Evolutionary conservation across 2,113 vertebrate species (phyloP).

Genomic region (Platysteira castanea): DNA sequence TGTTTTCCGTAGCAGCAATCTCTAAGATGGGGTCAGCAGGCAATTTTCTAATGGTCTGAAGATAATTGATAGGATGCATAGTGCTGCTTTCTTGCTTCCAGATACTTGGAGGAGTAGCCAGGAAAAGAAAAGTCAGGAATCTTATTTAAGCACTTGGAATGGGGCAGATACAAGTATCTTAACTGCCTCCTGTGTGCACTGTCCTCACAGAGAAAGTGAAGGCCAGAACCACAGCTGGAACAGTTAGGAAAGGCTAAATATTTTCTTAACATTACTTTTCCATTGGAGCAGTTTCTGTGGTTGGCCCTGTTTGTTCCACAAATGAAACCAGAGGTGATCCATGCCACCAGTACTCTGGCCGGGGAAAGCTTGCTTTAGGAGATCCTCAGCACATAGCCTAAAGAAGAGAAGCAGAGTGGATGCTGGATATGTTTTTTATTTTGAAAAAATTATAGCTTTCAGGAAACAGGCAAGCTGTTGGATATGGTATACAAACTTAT

Average conservation of each 20-base stretch:
- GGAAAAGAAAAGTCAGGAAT: neutral
- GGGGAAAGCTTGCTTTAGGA: neutral
- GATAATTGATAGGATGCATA: neutral
- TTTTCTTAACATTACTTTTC: conserved; percentile 5
- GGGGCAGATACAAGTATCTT: neutral
- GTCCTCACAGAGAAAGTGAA: neutral
- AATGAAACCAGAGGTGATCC: neutral
- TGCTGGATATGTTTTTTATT: neutral
- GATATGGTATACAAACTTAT: neutral
- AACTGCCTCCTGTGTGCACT: neutral
- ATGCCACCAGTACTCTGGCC: neutral
- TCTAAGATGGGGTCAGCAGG: neutral
- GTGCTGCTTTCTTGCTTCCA: neutral
- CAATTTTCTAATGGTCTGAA: neutral
- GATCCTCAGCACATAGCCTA: neutral
- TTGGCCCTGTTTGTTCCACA: neutral
- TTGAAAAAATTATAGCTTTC: neutral
- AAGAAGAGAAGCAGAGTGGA: neutral
- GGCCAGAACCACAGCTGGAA: conserved; percentile 8
- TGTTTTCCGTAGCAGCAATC: neutral
- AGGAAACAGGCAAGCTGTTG: neutral
- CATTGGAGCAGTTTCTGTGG: neutral
- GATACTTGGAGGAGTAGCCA: neutral
- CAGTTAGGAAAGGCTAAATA: neutral
- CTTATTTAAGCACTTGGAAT: neutral